Evolutionary conservation across 2,888 invertebrate genomes (phyloP).

Genomic region (Nebria salina): DNA sequence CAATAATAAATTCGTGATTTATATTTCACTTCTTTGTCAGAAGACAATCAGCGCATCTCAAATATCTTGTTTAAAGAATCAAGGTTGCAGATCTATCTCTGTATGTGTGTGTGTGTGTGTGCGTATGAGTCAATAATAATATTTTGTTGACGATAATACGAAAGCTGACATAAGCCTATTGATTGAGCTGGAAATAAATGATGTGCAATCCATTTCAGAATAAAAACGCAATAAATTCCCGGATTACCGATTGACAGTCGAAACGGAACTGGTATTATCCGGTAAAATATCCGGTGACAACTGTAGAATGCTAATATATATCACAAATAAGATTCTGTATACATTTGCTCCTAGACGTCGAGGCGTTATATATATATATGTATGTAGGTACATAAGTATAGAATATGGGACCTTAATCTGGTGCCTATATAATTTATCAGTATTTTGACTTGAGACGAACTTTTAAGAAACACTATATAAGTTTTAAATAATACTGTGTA

Average conservation of each 20-base stretch:
- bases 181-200: conserved; percentile 39
- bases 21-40: not conserved
- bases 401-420: conserved; percentile 51
- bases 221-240: conserved; percentile 57
- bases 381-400: conserved; percentile 28
- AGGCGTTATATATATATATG: conserved; percentile 4
- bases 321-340: conserved; percentile 50
- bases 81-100: no score
- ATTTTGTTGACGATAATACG: not conserved
- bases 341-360: conserved; percentile 3
- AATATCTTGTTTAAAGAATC: no score
- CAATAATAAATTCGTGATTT: conserved; percentile 28
- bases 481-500: conserved; percentile 47
- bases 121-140: not conserved
- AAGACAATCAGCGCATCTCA: no score
- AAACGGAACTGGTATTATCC: conserved; percentile 58
- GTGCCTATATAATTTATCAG: conserved; percentile 54
- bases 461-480: conserved; percentile 50
- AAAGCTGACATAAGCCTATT: conserved; percentile 20
- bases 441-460: conserved; percentile 54
- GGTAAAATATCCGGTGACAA: conserved; percentile 60
- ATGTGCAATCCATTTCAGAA: conserved; percentile 39
- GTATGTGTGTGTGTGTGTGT: not conserved
- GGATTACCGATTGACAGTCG: conserved; percentile 60
- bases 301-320: conserved; percentile 56